These are phyloP conservation scores for Heliconius eleuchia DNA, from an alignment of 1,140 invertebrate genomes.

Conservation along the genomic window DNA sequence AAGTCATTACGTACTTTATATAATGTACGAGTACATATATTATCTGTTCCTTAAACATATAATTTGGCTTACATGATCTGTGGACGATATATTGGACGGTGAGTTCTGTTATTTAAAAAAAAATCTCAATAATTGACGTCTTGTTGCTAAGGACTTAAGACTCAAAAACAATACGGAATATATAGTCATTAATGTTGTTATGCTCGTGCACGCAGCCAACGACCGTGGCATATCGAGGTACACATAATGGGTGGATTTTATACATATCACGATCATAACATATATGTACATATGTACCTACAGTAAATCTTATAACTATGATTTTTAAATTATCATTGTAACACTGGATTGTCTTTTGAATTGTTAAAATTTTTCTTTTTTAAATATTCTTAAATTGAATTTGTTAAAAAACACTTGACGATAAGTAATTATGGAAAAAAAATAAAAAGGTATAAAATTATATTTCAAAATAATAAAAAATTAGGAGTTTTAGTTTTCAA, in stretches of 20 bases:
- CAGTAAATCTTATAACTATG: background rate
- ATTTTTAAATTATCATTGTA: background rate
- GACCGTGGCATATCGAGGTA: constrained; percentile 11
- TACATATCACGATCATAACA: background rate
- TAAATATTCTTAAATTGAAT: background rate
- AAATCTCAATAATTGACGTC: background rate
- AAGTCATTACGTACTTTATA: background rate
- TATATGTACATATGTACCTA: background rate
- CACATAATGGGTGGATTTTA: constrained; percentile 5
- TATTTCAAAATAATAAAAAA: no score
- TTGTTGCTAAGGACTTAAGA: background rate
- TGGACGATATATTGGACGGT: constrained; percentile 1
- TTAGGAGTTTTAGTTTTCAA: no score
- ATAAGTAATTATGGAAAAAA: background rate
- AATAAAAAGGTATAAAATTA: no score
- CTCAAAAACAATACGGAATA: background rate
- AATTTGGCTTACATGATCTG: background rate
- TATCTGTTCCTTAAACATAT: background rate
- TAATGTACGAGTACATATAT: background rate
- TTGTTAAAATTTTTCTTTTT: background rate
- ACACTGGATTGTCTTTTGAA: background rate
- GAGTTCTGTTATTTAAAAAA: background rate
- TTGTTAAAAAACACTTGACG: background rate
- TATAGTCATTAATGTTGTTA: constrained; percentile 2
- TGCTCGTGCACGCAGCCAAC: background rate